Percentiles rank a stretch among this genome's conserved stretches.
Conservation (phyloP, 2,797 vertebrate genomes). For the Dendrocincla tyrannina region DNA sequence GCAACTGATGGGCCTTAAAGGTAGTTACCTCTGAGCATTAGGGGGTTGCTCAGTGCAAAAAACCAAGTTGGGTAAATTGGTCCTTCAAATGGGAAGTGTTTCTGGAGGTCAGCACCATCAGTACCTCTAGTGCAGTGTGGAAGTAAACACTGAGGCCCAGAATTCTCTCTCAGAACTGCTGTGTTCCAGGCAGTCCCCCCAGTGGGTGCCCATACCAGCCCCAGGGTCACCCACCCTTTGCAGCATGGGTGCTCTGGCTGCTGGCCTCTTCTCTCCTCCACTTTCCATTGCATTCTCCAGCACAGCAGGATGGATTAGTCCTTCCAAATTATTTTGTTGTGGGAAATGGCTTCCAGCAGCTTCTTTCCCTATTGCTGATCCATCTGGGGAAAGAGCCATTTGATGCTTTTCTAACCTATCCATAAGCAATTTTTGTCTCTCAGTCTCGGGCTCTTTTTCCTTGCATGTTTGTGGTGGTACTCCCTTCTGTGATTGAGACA, state of each 20-base stretch:
- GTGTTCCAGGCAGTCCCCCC: neutral
- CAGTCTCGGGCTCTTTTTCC: neutral
- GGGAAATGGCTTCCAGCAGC: neutral
- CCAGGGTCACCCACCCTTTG: neutral
- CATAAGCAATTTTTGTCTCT: neutral
- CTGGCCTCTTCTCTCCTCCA: neutral
- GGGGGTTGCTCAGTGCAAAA: neutral
- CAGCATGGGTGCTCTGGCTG: neutral
- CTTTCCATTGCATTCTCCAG: neutral
- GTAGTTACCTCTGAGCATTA: neutral
- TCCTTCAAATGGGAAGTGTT: neutral
- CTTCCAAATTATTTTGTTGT: neutral
- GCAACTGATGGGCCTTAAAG: neutral
- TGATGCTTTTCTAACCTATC: neutral
- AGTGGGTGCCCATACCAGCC: neutral
- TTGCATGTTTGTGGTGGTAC: neutral
- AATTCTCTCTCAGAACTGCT: neutral
- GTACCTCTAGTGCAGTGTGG: neutral
- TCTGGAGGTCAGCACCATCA: neutral
- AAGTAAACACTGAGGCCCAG: neutral
- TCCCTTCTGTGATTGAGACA: neutral
- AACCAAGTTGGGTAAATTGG: neutral
- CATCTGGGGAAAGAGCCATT: neutral
- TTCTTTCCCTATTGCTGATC: neutral
- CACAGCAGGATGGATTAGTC: neutral